Evolutionary conservation across 1,140 invertebrate genomes (phyloP).

Genomic region (Chlorops oryzae): DNA sequence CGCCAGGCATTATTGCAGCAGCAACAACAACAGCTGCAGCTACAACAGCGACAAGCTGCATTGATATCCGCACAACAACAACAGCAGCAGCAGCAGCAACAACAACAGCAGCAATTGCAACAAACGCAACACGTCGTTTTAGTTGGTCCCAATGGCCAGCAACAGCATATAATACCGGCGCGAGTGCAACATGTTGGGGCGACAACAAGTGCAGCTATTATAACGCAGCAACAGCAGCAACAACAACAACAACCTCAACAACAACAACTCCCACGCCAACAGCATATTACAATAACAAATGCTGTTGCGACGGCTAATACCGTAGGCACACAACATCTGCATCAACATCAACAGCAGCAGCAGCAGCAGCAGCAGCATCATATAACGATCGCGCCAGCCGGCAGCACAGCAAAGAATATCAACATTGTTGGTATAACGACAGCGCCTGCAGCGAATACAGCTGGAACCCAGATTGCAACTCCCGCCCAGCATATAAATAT

Average conservation of each 20-base stretch:
- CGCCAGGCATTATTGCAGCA: conserved; percentile 32
- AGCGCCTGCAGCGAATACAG: conserved; percentile 17
- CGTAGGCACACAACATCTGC: too few relatives aligned
- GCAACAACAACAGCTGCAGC: conserved; percentile 45
- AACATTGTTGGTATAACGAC: conserved; percentile 25
- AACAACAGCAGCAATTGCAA: conserved; percentile 22
- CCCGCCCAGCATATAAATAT: neutral
- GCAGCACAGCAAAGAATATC: conserved; percentile 18
- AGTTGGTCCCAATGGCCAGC: conserved; percentile 19
- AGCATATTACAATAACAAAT: conserved; percentile 12
- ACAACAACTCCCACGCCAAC: conserved; percentile 27
- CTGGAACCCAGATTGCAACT: neutral
- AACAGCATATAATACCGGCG: conserved; percentile 29
- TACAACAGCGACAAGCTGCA: conserved; percentile 51
- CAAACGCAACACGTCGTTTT: conserved; percentile 22
- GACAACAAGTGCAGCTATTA: conserved; percentile 39
- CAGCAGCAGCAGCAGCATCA: conserved; percentile 22
- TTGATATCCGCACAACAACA: conserved; percentile 43
- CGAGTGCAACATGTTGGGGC: conserved; percentile 41
- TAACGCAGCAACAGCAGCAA: conserved; percentile 46
- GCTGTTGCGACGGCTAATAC: too few relatives aligned
- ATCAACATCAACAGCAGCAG: conserved; percentile 39
- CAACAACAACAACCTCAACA: conserved; percentile 39
- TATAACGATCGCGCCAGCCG: conserved; percentile 2
- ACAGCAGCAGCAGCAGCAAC: conserved; percentile 38